Base-by-base conservation (phyloP, 2,113 vertebrate species). In the Rousettus leschenaultii region DNA sequence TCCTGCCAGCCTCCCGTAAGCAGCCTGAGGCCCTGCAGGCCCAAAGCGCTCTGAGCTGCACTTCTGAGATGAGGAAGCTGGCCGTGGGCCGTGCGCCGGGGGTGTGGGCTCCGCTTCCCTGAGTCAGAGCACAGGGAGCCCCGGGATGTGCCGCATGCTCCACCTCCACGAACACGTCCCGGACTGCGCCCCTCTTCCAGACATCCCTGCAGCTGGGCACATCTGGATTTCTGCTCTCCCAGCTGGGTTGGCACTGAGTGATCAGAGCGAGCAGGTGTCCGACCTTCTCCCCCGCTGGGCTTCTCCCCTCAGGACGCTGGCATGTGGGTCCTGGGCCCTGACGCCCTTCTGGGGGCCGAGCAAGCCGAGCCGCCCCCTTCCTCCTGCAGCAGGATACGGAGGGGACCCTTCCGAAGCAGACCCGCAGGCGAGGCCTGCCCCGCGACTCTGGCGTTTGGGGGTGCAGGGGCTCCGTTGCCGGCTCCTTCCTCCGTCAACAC, bases 251-350 rank as follows among this genome's bases (percentile, higher is more conserved):
- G 65, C 4, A 5, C 57, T 18, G 28, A 22, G 24, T 2, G 26
- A n/a, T 26, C 33, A 26, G 53, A 66, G 55, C 0, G 5, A 10
- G n/a, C 8, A 6, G 14, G 18, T 2, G 7, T 38, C 86, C 96
- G 19, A 97, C 16, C 13, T 33, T 21, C n/a, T 45, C 0, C 53
- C 21, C 68, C 18, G 1, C 66, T 26, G 70, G 70, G 35, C 35
- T 85, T 96, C 38, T 95, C 70, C 84, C 84, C 86, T 40, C 91
- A 96, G 97, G 91, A 93, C 89, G 94, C 88, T 77, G 88, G 48
- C 88, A 15, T 5, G 0, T 57, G 70, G 2, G 35, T 63, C 80
- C 87, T 48, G 71, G 66, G 75, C 45, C 84, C 80, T 5, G 2
- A n/a, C 22, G 65, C 35, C 55, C 79, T 71, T 43, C 95, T 26